phyloP scores from a whole-genome alignment of 64 coral and sea anemone genomes.

The Dendronephthya gigantea region DNA sequence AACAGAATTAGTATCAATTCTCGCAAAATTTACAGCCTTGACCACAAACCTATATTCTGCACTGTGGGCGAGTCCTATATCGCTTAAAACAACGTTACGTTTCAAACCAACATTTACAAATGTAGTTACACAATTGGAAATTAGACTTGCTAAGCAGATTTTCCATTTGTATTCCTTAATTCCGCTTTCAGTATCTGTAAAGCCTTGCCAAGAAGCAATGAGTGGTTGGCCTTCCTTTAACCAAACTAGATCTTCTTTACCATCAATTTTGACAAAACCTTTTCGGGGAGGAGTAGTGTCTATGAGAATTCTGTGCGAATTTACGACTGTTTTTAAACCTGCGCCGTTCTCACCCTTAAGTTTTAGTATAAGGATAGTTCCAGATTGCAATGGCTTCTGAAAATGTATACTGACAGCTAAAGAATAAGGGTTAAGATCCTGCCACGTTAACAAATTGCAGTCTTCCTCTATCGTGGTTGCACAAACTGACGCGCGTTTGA shows the following conservation, averaged over 20 bases:
- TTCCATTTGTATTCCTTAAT: not conserved
- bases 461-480: not conserved
- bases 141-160: not conserved
- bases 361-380: slow-evolving; percentile 51
- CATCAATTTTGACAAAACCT: slow-evolving; percentile 23
- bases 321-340: slow-evolving; percentile 27
- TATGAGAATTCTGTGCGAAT: slow-evolving; percentile 57
- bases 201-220: not conserved
- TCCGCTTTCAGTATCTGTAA: not conserved
- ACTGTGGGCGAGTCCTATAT: slow-evolving; percentile 28
- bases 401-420: not conserved
- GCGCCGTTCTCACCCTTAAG: slow-evolving; percentile 56
- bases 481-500: not conserved
- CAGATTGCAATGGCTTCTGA: slow-evolving; percentile 33
- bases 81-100: not conserved
- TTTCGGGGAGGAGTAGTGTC: slow-evolving; percentile 58
- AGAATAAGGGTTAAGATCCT: not conserved
- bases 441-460: not conserved
- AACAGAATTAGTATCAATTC: slow-evolving; percentile 31
- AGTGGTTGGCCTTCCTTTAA: not conserved
- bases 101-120: not conserved
- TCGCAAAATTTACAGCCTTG: slow-evolving; percentile 46
- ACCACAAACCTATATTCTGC: slow-evolving; percentile 31
- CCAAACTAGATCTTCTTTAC: not conserved
- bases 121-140: not conserved